Base-by-base conservation (phyloP, 1,140 invertebrate genomes). In the Listronotus oregonensis region DNA sequence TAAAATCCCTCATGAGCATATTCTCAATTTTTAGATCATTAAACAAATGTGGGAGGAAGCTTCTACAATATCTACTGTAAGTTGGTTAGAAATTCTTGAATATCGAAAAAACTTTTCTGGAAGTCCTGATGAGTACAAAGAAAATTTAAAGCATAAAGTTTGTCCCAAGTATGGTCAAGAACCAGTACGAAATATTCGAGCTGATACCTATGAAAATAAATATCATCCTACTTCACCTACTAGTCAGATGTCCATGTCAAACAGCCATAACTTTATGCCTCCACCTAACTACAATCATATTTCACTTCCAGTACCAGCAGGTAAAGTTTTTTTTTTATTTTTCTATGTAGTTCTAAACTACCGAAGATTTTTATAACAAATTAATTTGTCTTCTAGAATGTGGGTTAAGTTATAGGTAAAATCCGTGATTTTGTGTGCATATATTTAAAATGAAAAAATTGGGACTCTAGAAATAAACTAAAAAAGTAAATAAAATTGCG, bases 31-130 rank as follows among this genome's bases (percentile, higher is more conserved):
- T 14, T 62, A 85, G 82, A 81, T 85, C 32, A 70, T 85, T 61
- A 77, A 82, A 66, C 75, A 75, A 12, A 83, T 89, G 64, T 87
- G 84, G 82, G 84, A 87, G 73, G 82, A 81, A 42, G 81, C 88
- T 2, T 80, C 82, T 7, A 75, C 77, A 60, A 80, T 75, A 4
- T 83, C 79, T 61, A 80, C 79, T 17, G 77, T 85, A 56, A 83
- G 82, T 2, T 90, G 88, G 86, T 69, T 84, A 17, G 88, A 91
- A 61, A 84, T 91, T 7, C 76, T 88, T 54, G 81, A 87, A 46
- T 87, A 87, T 75, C 82, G 90, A 1, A 85, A 88, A 69, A 83
- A 80, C 18, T 82, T 87, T 62, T 79, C 86, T n/a, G 85, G 89
- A 59, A 82, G 81, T 47, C 78, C 84, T 2, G 84, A 88, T 37